These are phyloP conservation scores for Lepetodrilus schrolli DNA, from an alignment of 2,888 invertebrate species.

Conservation along the genomic window DNA sequence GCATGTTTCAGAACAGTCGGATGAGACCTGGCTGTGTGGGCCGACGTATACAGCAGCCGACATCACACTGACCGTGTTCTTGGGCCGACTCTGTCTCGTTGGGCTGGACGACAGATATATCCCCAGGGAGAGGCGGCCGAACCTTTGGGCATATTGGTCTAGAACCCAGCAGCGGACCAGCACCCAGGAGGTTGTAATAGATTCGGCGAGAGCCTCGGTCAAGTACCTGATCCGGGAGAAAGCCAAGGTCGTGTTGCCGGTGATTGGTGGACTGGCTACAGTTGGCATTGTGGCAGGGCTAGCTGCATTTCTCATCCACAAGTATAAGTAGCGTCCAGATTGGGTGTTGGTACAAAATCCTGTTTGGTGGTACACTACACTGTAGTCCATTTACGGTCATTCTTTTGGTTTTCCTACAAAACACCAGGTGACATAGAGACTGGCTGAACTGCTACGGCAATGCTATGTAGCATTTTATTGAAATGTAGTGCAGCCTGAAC, in stretches of 20 bases:
- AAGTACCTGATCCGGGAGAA: slow-evolving; percentile 26
- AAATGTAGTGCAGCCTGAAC: too few relatives aligned
- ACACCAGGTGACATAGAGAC: too few relatives aligned
- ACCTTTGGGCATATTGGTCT: slow-evolving; percentile 47
- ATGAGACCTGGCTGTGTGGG: slow-evolving; percentile 57
- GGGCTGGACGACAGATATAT: slow-evolving; percentile 53
- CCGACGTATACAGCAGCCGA: slow-evolving; percentile 60
- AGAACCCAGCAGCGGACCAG: slow-evolving; percentile 34
- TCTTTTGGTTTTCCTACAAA: too few relatives aligned
- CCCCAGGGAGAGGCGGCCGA: slow-evolving; percentile 48
- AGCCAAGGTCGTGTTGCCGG: slow-evolving; percentile 30
- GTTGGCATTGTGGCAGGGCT: slow-evolving; percentile 35
- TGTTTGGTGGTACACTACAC: too few relatives aligned
- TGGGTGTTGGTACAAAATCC: too few relatives aligned
- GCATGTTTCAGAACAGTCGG: slow-evolving; percentile 40
- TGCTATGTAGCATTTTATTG: too few relatives aligned
- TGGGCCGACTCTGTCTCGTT: slow-evolving; percentile 48
- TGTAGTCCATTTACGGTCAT: too few relatives aligned
- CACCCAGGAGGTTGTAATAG: slow-evolving; percentile 29
- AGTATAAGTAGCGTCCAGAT: not conserved
- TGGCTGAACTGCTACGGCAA: too few relatives aligned
- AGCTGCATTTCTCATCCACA: slow-evolving; percentile 32
- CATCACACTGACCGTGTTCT: slow-evolving; percentile 47
- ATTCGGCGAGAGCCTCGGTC: not conserved
- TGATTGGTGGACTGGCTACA: slow-evolving; percentile 33